Evolutionary conservation across 2,113 vertebrate species (phyloP).

Genomic region (Peromyscus leucopus): DNA sequence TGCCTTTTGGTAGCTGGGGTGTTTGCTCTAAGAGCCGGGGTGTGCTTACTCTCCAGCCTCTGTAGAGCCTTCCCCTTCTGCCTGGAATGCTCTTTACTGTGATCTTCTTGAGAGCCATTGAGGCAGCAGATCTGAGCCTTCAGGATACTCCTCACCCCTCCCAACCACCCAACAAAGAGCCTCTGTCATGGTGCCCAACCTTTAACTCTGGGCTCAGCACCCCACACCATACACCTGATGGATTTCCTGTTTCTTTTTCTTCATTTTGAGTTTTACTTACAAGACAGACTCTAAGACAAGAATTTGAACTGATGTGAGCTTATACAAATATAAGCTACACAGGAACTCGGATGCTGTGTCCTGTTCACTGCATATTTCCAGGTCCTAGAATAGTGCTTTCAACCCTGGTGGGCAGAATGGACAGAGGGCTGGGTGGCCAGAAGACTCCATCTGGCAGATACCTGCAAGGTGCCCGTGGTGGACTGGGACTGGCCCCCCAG

Average conservation of each 20-base stretch:
- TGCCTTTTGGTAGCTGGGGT: neutral
- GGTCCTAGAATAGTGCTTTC: neutral
- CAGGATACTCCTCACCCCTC: neutral
- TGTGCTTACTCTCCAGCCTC: neutral
- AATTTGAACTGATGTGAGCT: neutral
- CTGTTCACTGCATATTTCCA: neutral
- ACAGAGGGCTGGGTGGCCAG: neutral
- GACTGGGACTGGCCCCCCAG: neutral
- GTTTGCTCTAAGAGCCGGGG: no score
- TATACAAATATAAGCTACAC: neutral
- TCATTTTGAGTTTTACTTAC: neutral
- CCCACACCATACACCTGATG: neutral
- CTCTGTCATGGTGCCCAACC: neutral
- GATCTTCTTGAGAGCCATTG: neutral
- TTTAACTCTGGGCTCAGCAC: neutral
- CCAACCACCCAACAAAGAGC: neutral
- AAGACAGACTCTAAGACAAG: neutral
- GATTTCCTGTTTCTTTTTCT: neutral
- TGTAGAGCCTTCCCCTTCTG: neutral
- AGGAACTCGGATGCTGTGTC: neutral
- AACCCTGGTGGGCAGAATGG: neutral
- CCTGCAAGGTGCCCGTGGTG: neutral
- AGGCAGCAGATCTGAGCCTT: neutral
- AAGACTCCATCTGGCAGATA: neutral
- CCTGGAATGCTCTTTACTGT: neutral